Base-by-base conservation (phyloP, 2,888 invertebrate genomes). In the Rhopalosiphum nymphaeae region DNA sequence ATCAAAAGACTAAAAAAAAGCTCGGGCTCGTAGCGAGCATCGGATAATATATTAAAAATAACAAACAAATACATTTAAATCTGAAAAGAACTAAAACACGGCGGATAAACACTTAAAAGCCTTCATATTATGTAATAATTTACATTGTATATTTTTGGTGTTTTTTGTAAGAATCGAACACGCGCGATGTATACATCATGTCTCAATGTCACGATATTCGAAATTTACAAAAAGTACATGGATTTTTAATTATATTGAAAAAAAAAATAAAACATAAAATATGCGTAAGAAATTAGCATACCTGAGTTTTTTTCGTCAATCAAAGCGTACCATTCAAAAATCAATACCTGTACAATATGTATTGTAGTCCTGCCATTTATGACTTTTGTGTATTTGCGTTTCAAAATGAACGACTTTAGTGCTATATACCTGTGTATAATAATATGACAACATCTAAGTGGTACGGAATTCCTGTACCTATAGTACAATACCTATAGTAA, bases 171-270 rank as follows among this genome's bases (percentile, higher is more conserved):
- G n/a, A 91, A n/a, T 46, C 42, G 44, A 78, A 78, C 67, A 78
- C 78, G 78, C 36, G 36, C 78, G 21, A 25, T 78, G 78, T 78
- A 78, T 89, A 36, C 49, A 29, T 49, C 85, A 42, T 42, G 36
- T 85, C 84, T 84, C 91, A 91, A 84, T 91, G 91, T 84, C 91
- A 91, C 10, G 26, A 91, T 49, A 84, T 56, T 84, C 56, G 53
- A 42, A 44, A 91, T 44, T 29, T 53, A 84, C 91, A 53, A 91
- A n/a, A 78, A 36, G 21, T 42, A 91, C 42, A 56, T 84, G 84
- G 44, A 44, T 84, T 53, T 91, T 91, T 78, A 49, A 49, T 29
- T 84, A 67, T 46, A 78, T 53, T 85, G 13, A 29, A 90, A 46
- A 57, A 49, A 11, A 53, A 53, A n/a, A n/a, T n/a, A n/a, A 44